Percentiles rank a stretch among this genome's conserved stretches.
These are phyloP conservation scores for Stichopus horrens DNA, from an alignment of 53 echinoderm and acorn worm genomes.

Conservation along the genomic window DNA sequence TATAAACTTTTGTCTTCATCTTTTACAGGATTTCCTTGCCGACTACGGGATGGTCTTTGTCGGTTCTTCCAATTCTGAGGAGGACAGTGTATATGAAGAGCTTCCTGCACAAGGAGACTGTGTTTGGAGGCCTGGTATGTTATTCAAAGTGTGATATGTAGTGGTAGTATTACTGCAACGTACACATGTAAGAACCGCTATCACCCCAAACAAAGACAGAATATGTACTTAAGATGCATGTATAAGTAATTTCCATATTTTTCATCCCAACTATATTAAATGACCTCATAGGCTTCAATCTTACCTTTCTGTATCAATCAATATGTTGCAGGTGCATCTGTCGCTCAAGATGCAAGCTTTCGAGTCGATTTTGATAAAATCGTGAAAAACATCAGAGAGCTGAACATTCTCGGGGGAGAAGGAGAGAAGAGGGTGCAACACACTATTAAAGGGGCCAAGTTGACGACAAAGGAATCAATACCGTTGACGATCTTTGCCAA, in stretches of 20 bases:
- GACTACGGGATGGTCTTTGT: conserved; percentile 99
- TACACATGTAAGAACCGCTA: too few species aligned
- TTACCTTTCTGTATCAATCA: too few species aligned
- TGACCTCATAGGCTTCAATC: too few species aligned
- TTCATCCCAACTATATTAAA: too few species aligned
- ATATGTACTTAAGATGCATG: too few species aligned
- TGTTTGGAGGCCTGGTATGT: conserved; percentile 90
- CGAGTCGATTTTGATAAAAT: conserved; percentile 80
- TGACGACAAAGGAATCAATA: conserved; percentile 73
- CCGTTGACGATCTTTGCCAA: conserved; percentile 89
- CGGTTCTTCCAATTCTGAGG: conserved; percentile 53
- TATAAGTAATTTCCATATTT: too few species aligned
- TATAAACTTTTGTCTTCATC: background rate
- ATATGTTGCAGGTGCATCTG: conserved; percentile 53
- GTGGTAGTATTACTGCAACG: background rate
- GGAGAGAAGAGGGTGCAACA: conserved; percentile 84
- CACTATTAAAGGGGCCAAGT: conserved; percentile 78
- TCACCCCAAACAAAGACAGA: too few species aligned
- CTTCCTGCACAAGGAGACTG: background rate
- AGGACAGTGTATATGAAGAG: conserved; percentile 64
- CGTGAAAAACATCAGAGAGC: conserved; percentile 72
- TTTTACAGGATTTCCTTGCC: conserved; percentile 80
- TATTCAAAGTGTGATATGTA: background rate
- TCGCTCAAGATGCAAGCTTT: conserved; percentile 42
- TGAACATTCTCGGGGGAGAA: conserved; percentile 86